Evolutionary conservation across 2,797 vertebrate species (phyloP), one percentile per base, ranked within the genome.

Genomic region (Phoebastria nigripes): DNA sequence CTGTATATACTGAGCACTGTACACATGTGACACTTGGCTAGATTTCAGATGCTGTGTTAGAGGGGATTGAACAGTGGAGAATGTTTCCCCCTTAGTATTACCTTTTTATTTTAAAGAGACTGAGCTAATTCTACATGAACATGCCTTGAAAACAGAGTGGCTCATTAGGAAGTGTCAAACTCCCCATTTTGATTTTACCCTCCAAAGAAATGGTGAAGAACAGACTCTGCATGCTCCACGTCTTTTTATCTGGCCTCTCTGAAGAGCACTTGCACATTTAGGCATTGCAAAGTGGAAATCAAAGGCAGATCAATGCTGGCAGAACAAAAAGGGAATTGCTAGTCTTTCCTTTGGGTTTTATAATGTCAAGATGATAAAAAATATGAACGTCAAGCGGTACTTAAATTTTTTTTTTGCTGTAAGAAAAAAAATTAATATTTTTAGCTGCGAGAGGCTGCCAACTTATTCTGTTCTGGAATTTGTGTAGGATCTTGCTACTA

Each of bases 301-400:
- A 96, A 96, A 97, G 81, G 67, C 92, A 95, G 94, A 95, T 63
- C 89, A 92, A 89, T 76, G 52, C 42, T 94, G 95, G 91, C 94
- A 97, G 31, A 56, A 92, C 80, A 96, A 87, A 94, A 97, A 97
- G 80, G 93, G 83, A 95, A 85, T 78, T 93, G 29, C 46, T 95
- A 61, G 90, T 79, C 58, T 79, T 95, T 94, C 94, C 90, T 96
- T 96, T 76, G 63, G 76, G 67, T 82, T 94, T 97, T 87, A 82
- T 94, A 91, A 93, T 94, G 80, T 93, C 94, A 96, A 95, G 69
- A 91, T 78, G 83, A 93, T 90, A 87, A 91, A 96, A 95, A 97
- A 95, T 95, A 72, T 88, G 83, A 79, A 70, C 1, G 3, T 90
- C 46, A 82, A 94, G 79, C 82, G 78, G 46, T 92, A 92, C 74